These are phyloP conservation scores for Poecile montanus DNA, from an alignment of 2,797 vertebrate species.

Conservation along the genomic window DNA sequence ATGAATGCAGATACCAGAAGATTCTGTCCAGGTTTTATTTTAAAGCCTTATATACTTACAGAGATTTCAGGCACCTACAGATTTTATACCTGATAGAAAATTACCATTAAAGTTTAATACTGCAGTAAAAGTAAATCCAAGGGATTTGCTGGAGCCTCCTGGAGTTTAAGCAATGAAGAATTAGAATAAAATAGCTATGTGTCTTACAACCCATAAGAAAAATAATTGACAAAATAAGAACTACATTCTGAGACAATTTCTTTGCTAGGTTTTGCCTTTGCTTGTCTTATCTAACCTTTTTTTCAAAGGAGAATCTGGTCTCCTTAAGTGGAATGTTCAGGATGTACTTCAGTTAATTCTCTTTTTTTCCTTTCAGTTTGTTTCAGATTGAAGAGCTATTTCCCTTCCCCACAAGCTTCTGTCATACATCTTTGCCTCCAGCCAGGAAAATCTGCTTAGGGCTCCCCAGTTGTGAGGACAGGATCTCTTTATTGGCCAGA, in stretches of 20 bases:
- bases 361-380: not conserved
- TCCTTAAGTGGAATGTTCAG: not conserved
- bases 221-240: constrained; percentile 40
- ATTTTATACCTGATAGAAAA: constrained; percentile 44
- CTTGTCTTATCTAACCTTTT: constrained; percentile 7
- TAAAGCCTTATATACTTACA: not conserved
- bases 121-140: constrained; percentile 30
- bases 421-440: not conserved
- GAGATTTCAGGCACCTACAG: constrained; percentile 31
- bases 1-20: not conserved
- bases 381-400: not conserved
- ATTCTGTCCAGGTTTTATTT: constrained; percentile 4
- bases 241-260: not conserved
- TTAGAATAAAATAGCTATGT: constrained; percentile 41
- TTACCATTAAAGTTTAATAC: constrained; percentile 40
- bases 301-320: constrained; percentile 3
- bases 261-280: constrained; percentile 15
- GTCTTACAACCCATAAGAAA: not conserved
- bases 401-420: not conserved
- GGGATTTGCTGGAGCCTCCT: constrained; percentile 24
- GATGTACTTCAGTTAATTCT: constrained; percentile 9
- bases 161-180: constrained; percentile 44
- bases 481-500: not conserved
- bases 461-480: not conserved
- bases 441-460: not conserved